These are phyloP conservation scores for Eupeodes luniger DNA, from an alignment of 2,888 invertebrate species.

Conservation along the genomic window DNA sequence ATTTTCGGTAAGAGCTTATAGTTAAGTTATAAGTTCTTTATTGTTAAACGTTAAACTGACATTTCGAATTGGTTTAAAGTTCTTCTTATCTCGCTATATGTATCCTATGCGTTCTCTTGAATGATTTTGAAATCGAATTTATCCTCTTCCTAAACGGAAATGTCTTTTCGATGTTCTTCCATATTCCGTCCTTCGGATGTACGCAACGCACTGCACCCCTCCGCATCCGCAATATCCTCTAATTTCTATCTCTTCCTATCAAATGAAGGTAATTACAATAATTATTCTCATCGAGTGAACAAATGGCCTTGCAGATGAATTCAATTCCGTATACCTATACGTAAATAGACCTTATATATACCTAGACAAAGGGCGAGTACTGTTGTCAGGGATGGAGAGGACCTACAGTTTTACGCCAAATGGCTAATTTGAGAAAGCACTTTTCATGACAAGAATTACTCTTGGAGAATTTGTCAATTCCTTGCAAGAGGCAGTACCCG, in stretches of 20 bases:
- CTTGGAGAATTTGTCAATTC: too few relatives aligned
- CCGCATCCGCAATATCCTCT: not conserved
- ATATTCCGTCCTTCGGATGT: slow-evolving; percentile 36
- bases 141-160: slow-evolving; percentile 59
- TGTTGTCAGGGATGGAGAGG: slow-evolving; percentile 6
- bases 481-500: too few relatives aligned
- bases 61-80: too few relatives aligned
- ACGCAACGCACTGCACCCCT: not conserved
- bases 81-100: too few relatives aligned
- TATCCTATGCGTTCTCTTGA: too few relatives aligned
- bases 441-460: too few relatives aligned
- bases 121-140: slow-evolving; percentile 21
- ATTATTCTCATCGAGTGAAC: slow-evolving; percentile 69
- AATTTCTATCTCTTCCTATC: slow-evolving; percentile 41
- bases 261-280: slow-evolving; percentile 66
- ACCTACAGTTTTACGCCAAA: too few relatives aligned
- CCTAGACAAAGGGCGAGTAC: slow-evolving; percentile 65
- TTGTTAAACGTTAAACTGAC: too few relatives aligned
- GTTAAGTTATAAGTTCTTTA: too few relatives aligned
- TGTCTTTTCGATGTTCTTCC: slow-evolving; percentile 40
- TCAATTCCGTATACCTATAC: slow-evolving; percentile 35
- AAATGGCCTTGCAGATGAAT: slow-evolving; percentile 72
- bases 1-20: too few relatives aligned
- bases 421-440: too few relatives aligned
- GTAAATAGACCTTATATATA: slow-evolving; percentile 44